Conservation (phyloP, 2,888 invertebrate genomes). For the Nycteola revayana region DNA sequence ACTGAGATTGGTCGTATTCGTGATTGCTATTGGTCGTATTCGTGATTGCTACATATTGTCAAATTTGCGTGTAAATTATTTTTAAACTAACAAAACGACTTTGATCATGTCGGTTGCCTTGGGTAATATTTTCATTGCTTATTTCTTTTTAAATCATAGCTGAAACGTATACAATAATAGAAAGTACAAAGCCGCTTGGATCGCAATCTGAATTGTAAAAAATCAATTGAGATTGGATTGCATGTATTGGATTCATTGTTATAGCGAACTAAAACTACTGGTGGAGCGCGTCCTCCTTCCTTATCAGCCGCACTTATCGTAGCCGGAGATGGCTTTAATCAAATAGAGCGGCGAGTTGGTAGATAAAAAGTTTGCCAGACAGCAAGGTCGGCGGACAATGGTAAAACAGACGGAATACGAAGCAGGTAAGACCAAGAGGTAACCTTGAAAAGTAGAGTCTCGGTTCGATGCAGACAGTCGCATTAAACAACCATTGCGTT, state of each 20-base stretch:
- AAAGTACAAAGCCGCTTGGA: too few relatives aligned
- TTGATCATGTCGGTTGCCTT: too few relatives aligned
- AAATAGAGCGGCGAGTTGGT: slow-evolving; percentile 38
- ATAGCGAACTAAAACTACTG: slow-evolving; percentile 18
- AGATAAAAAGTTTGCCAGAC: slow-evolving; percentile 52
- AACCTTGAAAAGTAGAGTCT: slow-evolving; percentile 64
- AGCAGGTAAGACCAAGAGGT: slow-evolving; percentile 44
- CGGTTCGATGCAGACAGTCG: slow-evolving; percentile 54
- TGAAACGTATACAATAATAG: too few relatives aligned
- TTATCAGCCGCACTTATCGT: slow-evolving; percentile 39
- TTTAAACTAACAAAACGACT: slow-evolving; percentile 7
- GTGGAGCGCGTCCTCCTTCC: slow-evolving; percentile 34
- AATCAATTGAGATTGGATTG: neutral
- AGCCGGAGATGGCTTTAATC: slow-evolving; percentile 35
- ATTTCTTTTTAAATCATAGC: too few relatives aligned
- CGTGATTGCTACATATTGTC: slow-evolving; percentile 23
- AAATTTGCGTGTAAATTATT: slow-evolving; percentile 15
- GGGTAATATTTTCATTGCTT: too few relatives aligned
- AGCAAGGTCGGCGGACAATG: slow-evolving; percentile 54
- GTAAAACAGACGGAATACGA: slow-evolving; percentile 52
- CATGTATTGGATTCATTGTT: slow-evolving; percentile 14
- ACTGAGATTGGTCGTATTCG: slow-evolving; percentile 16
- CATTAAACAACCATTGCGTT: slow-evolving; percentile 56
- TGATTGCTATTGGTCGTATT: slow-evolving; percentile 11
- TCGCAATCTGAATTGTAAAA: too few relatives aligned